Conservation (phyloP, 2,888 invertebrate genomes). For the Oscheius sp. region DNA sequence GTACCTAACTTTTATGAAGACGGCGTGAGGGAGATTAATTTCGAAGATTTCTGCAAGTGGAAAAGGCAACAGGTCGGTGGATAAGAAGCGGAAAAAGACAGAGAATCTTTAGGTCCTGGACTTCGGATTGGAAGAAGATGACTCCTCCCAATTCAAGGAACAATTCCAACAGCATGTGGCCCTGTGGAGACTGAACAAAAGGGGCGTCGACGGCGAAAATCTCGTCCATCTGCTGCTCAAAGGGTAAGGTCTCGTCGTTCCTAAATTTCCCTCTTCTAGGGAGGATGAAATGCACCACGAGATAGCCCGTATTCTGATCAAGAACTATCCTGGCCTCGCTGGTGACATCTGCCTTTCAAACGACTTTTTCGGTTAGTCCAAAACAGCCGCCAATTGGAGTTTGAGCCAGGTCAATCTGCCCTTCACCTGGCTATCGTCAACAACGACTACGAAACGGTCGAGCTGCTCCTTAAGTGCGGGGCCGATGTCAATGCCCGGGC, state of each 20-base stretch:
- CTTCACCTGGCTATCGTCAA: conserved; percentile 96
- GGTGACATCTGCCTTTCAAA: conserved; percentile 95
- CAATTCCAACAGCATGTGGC: conserved; percentile 80
- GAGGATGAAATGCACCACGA: conserved; percentile 58
- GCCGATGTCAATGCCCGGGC: conserved; percentile 92
- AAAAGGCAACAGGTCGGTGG: conserved; percentile 76
- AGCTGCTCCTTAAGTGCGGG: conserved; percentile 84
- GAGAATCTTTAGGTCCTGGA: conserved; percentile 59
- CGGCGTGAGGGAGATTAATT: conserved; percentile 83
- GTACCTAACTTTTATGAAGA: conserved; percentile 78
- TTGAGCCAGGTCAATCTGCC: conserved; percentile 84
- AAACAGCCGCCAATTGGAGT: background rate
- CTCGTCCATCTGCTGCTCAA: conserved; percentile 93
- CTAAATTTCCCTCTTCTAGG: conserved; percentile 30
- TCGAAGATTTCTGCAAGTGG: conserved; percentile 87
- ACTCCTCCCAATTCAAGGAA: conserved; percentile 82
- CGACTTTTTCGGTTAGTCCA: conserved; percentile 87
- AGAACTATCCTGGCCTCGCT: conserved; percentile 79
- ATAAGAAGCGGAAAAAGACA: conserved; percentile 45
- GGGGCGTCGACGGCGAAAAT: conserved; percentile 94
- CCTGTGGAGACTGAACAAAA: conserved; percentile 96
- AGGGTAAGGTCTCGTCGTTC: conserved; percentile 83
- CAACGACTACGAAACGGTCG: conserved; percentile 92
- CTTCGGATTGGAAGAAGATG: conserved; percentile 84
- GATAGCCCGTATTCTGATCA: conserved; percentile 86